phyloP scores from a whole-genome alignment of 2,888 invertebrate species.

The Anaspis maculata region DNA sequence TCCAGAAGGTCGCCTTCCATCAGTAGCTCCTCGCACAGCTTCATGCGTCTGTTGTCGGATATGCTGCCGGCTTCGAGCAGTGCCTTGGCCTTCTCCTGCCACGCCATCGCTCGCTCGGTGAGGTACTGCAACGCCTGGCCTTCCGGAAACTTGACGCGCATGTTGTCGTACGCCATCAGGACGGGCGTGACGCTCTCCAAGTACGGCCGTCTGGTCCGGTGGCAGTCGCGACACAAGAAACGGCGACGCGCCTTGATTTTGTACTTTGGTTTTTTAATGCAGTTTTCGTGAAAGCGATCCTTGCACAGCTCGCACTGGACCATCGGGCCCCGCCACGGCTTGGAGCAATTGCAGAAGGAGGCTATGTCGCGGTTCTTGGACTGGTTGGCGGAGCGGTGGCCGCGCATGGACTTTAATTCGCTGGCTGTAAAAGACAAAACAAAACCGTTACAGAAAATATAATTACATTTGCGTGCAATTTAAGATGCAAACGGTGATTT shows the following conservation, averaged over 20 bases:
- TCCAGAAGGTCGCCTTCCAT: constrained; percentile 88
- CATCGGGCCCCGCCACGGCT: constrained; percentile 70
- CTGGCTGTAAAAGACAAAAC: no score
- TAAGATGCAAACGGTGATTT: no score
- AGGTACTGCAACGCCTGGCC: constrained; percentile 89
- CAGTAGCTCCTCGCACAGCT: constrained; percentile 70
- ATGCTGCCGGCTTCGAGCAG: no score
- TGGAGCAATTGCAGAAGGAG: constrained; percentile 72
- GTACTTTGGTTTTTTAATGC: constrained; percentile 51
- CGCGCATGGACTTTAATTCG: no score
- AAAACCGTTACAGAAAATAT: no score
- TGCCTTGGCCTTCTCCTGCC: constrained; percentile 82
- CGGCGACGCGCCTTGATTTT: constrained; percentile 32
- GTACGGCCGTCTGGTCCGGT: constrained; percentile 76
- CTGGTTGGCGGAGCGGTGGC: no score
- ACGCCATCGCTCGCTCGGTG: constrained; percentile 90
- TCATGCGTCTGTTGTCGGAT: constrained; percentile 59
- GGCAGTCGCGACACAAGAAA: constrained; percentile 83
- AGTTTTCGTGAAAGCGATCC: constrained; percentile 84
- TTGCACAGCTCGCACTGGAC: constrained; percentile 90
- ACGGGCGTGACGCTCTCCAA: constrained; percentile 73
- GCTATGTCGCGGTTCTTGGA: constrained; percentile 46
- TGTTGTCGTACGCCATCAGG: constrained; percentile 66
- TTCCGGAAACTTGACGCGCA: constrained; percentile 75
- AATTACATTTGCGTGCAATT: no score